Percentiles rank a stretch among this genome's conserved stretches.
Conservation (phyloP, 2,113 vertebrate genomes). For the Paradisaea rubra region DNA sequence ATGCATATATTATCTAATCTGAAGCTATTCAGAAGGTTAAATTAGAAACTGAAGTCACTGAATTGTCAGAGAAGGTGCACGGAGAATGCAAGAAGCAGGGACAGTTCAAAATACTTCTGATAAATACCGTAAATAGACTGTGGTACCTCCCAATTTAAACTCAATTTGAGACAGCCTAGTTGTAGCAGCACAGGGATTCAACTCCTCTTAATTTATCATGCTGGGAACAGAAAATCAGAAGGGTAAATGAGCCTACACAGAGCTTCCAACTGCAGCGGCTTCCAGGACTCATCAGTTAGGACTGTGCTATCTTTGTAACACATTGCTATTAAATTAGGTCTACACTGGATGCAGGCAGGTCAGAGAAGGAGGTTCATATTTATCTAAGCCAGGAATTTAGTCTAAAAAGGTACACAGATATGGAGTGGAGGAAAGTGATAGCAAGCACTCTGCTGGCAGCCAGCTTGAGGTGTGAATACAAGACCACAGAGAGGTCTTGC, state of each 20-base stretch:
- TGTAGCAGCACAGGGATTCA: background rate
- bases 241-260: background rate
- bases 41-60: constrained; percentile 10
- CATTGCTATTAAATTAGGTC: constrained; percentile 40
- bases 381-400: constrained; percentile 35
- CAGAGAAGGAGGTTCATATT: background rate
- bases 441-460: background rate
- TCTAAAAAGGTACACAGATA: constrained; percentile 32
- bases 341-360: background rate
- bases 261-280: background rate
- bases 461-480: background rate
- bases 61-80: background rate
- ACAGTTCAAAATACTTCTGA: background rate
- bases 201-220: background rate
- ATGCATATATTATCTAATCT: background rate
- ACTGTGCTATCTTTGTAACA: constrained; percentile 44
- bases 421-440: background rate
- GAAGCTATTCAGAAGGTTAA: background rate
- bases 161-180: background rate
- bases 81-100: background rate
- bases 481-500: background rate
- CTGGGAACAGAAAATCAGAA: background rate
- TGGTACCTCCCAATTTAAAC: background rate
- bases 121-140: background rate
- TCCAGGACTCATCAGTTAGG: constrained; percentile 4